phyloP scores from a whole-genome alignment of 2,797 vertebrate species.

The Diceros bicornis region DNA sequence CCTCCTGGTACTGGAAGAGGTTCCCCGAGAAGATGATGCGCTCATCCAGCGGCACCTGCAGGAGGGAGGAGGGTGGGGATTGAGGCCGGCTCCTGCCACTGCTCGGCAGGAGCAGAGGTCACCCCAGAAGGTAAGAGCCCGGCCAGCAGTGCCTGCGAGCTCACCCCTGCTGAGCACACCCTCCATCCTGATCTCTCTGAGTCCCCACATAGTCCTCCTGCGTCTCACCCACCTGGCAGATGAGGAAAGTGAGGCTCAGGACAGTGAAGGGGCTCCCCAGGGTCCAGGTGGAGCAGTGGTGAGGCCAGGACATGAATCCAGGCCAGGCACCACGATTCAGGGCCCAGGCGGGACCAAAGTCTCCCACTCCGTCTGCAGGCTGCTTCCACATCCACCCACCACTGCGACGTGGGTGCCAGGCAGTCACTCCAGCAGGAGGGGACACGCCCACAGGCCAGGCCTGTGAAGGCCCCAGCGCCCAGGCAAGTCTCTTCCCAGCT shows the following conservation, averaged over 20 bases:
- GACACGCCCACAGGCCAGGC: neutral
- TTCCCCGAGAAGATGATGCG: constrained; percentile 96
- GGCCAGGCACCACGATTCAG: too few relatives aligned
- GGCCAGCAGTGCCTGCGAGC: neutral
- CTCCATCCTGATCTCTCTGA: fast-evolving
- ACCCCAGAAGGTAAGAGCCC: neutral
- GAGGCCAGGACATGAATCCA: neutral
- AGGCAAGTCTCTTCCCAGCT: neutral
- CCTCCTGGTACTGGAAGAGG: constrained; percentile 97
- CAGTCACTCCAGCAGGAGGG: fast-evolving
- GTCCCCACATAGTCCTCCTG: neutral
- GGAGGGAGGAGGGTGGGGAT: fast-evolving
- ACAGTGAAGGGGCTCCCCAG: neutral
- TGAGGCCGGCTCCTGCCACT: fast-evolving
- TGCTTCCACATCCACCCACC: neutral
- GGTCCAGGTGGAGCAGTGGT: neutral
- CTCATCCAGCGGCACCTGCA: constrained; percentile 94
- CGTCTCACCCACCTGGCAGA: fast-evolving
- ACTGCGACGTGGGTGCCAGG: fast-evolving
- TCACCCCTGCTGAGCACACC: neutral
- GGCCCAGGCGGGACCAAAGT: neutral
- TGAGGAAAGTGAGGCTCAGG: neutral
- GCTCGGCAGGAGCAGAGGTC: neutral
- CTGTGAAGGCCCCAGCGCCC: fast-evolving
- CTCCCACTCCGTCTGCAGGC: neutral